Evolutionary conservation across 2,888 invertebrate species (phyloP).

Genomic region (Sclerodermus sp.): DNA sequence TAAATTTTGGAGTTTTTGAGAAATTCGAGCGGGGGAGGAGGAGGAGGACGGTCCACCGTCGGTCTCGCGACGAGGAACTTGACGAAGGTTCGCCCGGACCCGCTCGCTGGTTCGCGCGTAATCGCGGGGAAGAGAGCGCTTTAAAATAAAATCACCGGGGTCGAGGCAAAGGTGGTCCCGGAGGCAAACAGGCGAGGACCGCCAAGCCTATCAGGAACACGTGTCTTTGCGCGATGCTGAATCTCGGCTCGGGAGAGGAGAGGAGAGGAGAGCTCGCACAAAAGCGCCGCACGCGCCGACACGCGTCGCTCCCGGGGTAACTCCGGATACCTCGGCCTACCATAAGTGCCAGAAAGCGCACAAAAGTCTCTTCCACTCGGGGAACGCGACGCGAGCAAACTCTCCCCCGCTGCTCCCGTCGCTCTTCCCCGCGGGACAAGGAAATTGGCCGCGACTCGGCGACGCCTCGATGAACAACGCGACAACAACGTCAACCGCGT

Average conservation of each 20-base stretch:
- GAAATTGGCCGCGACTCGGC: slow-evolving; percentile 49
- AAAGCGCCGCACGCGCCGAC: slow-evolving; percentile 39
- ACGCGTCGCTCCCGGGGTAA: slow-evolving; percentile 29
- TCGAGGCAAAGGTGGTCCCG: too few relatives aligned
- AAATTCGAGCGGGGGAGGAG: too few relatives aligned
- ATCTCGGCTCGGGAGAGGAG: slow-evolving; percentile 18
- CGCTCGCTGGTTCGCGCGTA: slow-evolving; percentile 13
- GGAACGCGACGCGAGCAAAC: too few relatives aligned
- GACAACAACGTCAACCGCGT: slow-evolving; percentile 44
- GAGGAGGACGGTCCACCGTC: too few relatives aligned
- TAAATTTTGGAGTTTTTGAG: too few relatives aligned
- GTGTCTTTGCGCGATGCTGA: slow-evolving; percentile 43
- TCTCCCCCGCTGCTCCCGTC: not conserved
- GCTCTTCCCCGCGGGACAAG: slow-evolving; percentile 21
- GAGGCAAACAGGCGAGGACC: slow-evolving; percentile 41
- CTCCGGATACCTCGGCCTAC: slow-evolving; percentile 12
- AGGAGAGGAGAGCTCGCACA: slow-evolving; percentile 11
- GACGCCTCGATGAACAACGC: slow-evolving; percentile 44
- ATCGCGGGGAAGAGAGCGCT: not conserved
- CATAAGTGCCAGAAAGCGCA: slow-evolving; percentile 38
- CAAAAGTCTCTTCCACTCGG: not conserved
- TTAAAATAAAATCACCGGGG: too few relatives aligned
- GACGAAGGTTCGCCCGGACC: not conserved
- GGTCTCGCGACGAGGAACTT: too few relatives aligned
- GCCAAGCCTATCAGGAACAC: slow-evolving; percentile 53